Base-by-base conservation (phyloP, 2,888 invertebrate species). In the Lamellibrachia columna region DNA sequence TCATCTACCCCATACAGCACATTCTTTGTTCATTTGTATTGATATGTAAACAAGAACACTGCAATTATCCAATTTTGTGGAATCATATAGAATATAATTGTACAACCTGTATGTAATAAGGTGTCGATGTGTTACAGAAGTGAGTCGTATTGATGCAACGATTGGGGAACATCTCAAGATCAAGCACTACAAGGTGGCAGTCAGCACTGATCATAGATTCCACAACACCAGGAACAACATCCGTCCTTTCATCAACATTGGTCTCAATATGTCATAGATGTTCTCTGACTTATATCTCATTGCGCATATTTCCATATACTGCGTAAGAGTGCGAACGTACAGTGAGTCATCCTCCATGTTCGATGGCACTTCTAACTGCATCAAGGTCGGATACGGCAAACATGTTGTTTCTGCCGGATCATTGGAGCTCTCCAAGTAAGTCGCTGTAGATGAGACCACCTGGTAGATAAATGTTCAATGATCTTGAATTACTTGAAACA, bases 201-300 rank as follows among this genome's bases (percentile, higher is more conserved):
- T 95, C 0, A 95, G 95, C 53, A 95, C 94, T 52, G 95, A 95
- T 92, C 93, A 95, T 92, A 93, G 95, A 55, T 95, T 94, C 91
- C 93, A 93, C 28, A 93, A 94, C 9, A 94, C 95, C 22, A 93
- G 94, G 52, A 93, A 94, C 90, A 94, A 95, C 91, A 93, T 95
- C 53, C 94, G 94, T 6, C 95, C 95, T 22, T 95, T 94, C 92
- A 94, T 94, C n/a, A 94, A 94, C 92, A 95, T 95, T 2, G 94
- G 94, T 40, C 92, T 92, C 2, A 95, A 95, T 92, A 95, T 94
- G 22, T 93, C 94, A 40, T 94, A 93, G 8, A 95, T 94, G 3
- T 95, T 95, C 91, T 93, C 93, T 55, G 93, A 94, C 92, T 93
- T 95, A 53, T 93, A 94, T 1, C 93, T 95, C 52, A 92, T 93